Conservation (phyloP, 1,140 invertebrate genomes). For the Chironomus striatipennis region DNA sequence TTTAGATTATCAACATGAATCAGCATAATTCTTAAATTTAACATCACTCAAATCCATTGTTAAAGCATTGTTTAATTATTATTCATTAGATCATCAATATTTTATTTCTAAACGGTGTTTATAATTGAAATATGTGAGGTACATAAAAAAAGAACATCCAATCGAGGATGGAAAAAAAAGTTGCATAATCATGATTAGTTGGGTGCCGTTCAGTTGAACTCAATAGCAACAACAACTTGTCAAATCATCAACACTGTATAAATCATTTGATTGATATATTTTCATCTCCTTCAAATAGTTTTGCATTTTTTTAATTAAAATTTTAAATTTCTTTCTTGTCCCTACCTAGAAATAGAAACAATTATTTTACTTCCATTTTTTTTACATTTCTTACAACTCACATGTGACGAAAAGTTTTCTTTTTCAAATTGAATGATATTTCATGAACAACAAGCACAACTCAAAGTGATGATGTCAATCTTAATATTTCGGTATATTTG, state of each 20-base stretch:
- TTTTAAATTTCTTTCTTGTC: too few relatives aligned
- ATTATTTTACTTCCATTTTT: too few relatives aligned
- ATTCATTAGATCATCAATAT: constrained; percentile 15
- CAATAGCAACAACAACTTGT: not conserved
- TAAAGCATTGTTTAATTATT: constrained; percentile 21
- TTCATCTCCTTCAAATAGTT: too few relatives aligned
- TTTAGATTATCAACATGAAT: constrained; percentile 6
- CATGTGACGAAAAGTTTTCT: too few relatives aligned
- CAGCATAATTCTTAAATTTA: constrained; percentile 6
- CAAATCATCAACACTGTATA: not conserved
- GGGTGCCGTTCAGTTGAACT: constrained; percentile 4
- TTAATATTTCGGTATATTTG: constrained; percentile 19
- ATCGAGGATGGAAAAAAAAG: not conserved
- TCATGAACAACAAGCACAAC: not conserved
- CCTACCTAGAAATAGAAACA: too few relatives aligned
- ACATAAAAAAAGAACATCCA: not conserved
- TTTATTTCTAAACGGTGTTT: constrained; percentile 4
- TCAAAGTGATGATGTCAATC: constrained; percentile 18
- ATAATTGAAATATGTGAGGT: constrained; percentile 21
- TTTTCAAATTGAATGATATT: not conserved
- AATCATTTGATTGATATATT: constrained; percentile 6
- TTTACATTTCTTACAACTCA: too few relatives aligned
- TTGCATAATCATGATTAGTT: constrained; percentile 5
- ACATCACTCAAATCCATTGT: not conserved
- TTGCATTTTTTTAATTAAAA: too few relatives aligned